Conservation (phyloP, 2,888 invertebrate species). For the Boloria selene region DNA sequence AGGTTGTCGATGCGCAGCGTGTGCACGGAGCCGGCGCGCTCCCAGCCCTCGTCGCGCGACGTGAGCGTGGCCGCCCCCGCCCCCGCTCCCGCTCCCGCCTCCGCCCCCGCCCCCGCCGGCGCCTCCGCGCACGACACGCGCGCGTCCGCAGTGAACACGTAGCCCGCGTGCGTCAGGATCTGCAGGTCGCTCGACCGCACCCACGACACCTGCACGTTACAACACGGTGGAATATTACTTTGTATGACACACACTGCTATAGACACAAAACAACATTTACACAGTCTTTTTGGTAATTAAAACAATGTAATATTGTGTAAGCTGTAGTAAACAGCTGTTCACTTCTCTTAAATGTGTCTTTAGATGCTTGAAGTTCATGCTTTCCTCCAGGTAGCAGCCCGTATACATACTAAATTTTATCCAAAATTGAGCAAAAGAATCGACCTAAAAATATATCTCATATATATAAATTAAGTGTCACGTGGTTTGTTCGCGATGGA, state of each 20-base stretch:
- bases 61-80: constrained; percentile 79
- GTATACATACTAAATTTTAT: no score
- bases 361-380: no score
- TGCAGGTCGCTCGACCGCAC: constrained; percentile 86
- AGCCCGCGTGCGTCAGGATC: constrained; percentile 85
- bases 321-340: no score
- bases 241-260: no score
- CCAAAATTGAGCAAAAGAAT: no score
- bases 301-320: no score
- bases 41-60: constrained; percentile 73
- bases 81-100: constrained; percentile 77
- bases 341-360: no score
- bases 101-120: constrained; percentile 72
- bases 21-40: constrained; percentile 74
- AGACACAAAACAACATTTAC: not conserved
- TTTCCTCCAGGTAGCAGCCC: no score
- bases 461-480: no score
- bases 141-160: constrained; percentile 86
- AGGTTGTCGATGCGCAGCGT: constrained; percentile 84
- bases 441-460: no score
- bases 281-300: not conserved
- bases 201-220: constrained; percentile 85
- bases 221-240: no score
- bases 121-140: constrained; percentile 84
- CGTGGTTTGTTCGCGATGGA: no score